These are phyloP conservation scores for Laothoe populi DNA, from an alignment of 2,888 invertebrate genomes.

Conservation along the genomic window DNA sequence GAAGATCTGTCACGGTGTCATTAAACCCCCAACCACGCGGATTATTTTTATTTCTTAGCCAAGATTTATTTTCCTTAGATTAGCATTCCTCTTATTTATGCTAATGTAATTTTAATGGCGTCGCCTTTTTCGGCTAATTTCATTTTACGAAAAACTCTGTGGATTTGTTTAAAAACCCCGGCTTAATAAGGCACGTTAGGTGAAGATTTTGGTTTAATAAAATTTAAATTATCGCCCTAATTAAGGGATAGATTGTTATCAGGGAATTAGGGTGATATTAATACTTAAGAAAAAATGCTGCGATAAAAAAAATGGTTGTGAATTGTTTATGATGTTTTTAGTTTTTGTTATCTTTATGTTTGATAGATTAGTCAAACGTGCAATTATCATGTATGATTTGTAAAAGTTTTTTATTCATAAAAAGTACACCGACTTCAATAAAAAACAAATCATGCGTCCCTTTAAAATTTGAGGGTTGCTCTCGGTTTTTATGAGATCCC, in stretches of 20 bases:
- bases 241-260: constrained; percentile 41
- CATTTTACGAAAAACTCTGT: constrained; percentile 77
- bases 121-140: constrained; percentile 82
- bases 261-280: background rate
- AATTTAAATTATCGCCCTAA: constrained; percentile 69
- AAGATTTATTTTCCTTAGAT: constrained; percentile 83
- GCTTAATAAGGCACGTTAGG: constrained; percentile 73
- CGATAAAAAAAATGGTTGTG: background rate
- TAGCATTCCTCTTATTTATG: constrained; percentile 84
- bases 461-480: too few species aligned
- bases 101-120: constrained; percentile 85
- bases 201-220: constrained; percentile 70
- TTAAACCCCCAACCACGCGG: constrained; percentile 63
- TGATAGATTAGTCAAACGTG: too few species aligned
- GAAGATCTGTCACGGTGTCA: constrained; percentile 67
- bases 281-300: background rate
- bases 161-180: constrained; percentile 76
- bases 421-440: too few species aligned
- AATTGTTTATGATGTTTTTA: background rate
- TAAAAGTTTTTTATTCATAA: too few species aligned
- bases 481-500: too few species aligned
- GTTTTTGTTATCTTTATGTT: too few species aligned
- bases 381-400: too few species aligned
- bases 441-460: too few species aligned
- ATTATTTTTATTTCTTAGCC: constrained; percentile 79